Evolutionary conservation across 2,113 vertebrate species (phyloP).

Genomic region (Cynopterus brachyotis): DNA sequence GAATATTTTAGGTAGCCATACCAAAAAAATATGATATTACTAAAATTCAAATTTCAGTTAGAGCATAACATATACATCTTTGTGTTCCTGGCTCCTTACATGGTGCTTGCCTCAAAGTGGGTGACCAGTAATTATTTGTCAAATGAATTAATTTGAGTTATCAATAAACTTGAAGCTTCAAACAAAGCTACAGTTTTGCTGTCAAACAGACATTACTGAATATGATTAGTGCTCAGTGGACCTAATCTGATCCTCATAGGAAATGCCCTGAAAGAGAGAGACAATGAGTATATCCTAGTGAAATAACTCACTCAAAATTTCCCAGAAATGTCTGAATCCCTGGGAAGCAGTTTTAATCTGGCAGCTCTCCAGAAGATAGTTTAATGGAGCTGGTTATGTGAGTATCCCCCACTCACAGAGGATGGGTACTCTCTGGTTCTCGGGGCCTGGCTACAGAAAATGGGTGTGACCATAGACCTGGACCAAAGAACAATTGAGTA

Average conservation of each 20-base stretch:
- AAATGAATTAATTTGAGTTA: constrained; percentile 25
- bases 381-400: not conserved
- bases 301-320: constrained; percentile 40
- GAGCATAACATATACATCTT: not conserved
- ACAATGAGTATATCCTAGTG: not conserved
- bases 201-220: constrained; percentile 4
- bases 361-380: not conserved
- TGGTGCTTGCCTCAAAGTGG: not conserved
- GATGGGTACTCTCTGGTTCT: not conserved
- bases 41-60: constrained; percentile 8
- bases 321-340: not conserved
- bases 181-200: not conserved
- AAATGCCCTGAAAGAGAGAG: constrained; percentile 45
- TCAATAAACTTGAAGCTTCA: not conserved
- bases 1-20: not conserved
- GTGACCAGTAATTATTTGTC: not conserved
- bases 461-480: not conserved
- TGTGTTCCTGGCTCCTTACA: not conserved
- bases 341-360: constrained; percentile 2
- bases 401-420: not conserved
- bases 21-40: constrained; percentile 13
- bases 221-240: constrained; percentile 39
- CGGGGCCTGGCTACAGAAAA: not conserved
- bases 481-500: not conserved
- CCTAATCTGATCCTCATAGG: constrained; percentile 33